These are phyloP conservation scores for Aricia agestis DNA, from an alignment of 1,140 invertebrate genomes.

Conservation along the genomic window DNA sequence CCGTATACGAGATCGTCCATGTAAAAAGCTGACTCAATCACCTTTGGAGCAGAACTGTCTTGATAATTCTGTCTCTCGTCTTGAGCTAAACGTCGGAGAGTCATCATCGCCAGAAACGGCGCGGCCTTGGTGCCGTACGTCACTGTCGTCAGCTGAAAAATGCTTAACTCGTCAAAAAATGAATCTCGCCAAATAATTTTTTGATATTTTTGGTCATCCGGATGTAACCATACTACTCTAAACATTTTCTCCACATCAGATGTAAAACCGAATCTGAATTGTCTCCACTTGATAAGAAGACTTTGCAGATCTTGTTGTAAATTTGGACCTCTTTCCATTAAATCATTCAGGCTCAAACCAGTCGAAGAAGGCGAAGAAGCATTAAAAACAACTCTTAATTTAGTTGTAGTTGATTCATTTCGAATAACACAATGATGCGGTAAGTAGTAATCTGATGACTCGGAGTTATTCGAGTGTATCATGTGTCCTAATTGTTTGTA, in stretches of 20 bases:
- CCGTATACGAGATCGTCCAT: constrained; percentile 51
- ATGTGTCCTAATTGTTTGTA: constrained; percentile 23
- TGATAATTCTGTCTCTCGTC: constrained; percentile 21
- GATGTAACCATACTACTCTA: background rate
- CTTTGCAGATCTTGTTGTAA: constrained; percentile 25
- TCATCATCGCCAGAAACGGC: constrained; percentile 23
- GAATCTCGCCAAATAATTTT: constrained; percentile 26
- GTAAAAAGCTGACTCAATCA: constrained; percentile 39
- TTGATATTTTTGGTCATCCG: constrained; percentile 19
- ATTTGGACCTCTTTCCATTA: too few species aligned
- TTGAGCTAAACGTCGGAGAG: constrained; percentile 19
- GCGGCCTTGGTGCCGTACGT: constrained; percentile 22
- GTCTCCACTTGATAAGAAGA: constrained; percentile 26
- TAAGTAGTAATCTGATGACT: constrained; percentile 21
- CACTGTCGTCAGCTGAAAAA: constrained; percentile 17
- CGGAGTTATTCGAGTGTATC: constrained; percentile 3
- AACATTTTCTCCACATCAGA: constrained; percentile 20
- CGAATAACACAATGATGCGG: constrained; percentile 25
- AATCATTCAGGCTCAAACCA: constrained; percentile 20
- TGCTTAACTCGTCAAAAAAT: background rate
- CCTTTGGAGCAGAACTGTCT: constrained; percentile 4
- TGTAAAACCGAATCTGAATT: constrained; percentile 20
- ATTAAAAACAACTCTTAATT: constrained; percentile 26
- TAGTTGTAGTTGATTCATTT: constrained; percentile 23
- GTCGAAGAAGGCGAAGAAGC: constrained; percentile 20